Base-by-base conservation (phyloP, 2,888 invertebrate species). In the Meteorus colon region DNA sequence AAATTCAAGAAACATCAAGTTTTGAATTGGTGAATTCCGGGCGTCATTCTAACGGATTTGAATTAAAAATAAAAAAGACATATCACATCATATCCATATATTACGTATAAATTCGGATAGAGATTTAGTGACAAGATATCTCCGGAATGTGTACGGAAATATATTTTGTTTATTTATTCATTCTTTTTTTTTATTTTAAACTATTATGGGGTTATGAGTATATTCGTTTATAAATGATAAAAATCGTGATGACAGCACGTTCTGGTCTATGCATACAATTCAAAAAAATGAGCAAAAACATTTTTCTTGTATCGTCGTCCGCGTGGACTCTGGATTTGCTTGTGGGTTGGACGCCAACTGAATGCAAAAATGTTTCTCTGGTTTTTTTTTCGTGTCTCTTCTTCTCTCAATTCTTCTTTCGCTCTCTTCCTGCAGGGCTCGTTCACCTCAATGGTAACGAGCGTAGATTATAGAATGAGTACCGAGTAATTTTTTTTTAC, bases 261-360 rank as follows among this genome's bases (percentile, higher is more conserved):
- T 66, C 24, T 45, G 37, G 41, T 66, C 55, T 55, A 55, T 55
- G 55, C 48, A 48, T 66, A 24, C 19, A 27, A 12, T 55, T 45
- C 60, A 74, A 71, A 78, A 80, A 72, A 73, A 51, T 76, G 63
- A 41, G 69, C 77, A 80, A 45, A 75, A 75, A 82, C 0, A 34
- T 4, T 80, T 79, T 74, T 74, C 78, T 74, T 75, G 73, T 31
- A 76, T 74, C 75, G 72, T 29, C 67, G 19, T 24, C 45, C 29
- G 67, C 29, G 66, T 45, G 45, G 55, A 74, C 74, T 60, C 60
- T 60, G 67, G 67, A 74, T 67, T 67, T 67, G 60, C 45, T 24
- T 24, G 66, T 41, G 41, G 74, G 60, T 60, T 74, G 74, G 29
- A 45, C 73, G 67, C 68, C 62, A 24, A 68, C 75, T 51, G 75